Base-by-base conservation (phyloP, 2,113 vertebrate genomes). In the Misgurnus mizolepis region DNA sequence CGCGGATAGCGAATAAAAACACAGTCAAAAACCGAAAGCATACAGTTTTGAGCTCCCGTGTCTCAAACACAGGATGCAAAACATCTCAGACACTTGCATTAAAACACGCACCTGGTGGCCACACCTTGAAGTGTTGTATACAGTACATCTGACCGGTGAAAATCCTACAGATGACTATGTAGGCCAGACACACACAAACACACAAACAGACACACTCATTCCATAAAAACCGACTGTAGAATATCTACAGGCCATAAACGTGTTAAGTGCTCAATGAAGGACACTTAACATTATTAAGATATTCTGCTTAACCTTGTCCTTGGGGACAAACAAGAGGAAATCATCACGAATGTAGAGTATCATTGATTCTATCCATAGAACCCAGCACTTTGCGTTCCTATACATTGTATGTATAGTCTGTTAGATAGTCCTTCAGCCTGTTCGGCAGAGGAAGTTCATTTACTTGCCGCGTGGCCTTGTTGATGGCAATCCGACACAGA, bases 371-470 rank as follows among this genome's bases (percentile, higher is more conserved):
- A 45, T 76, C 49, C 34, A 43, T 53, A 43, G n/a, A 60, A 69
- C 56, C 43, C 56, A 60, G 64, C 71, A 58, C 41, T 58, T 81
- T 17, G 9, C 5, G 17, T 6, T 58, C 55, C 92, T 96, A 98
- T 84, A 98, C 95, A 85, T 95, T 93, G 90, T 97, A 98, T 75
- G 89, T 86, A 86, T 99, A 98, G 87, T 98, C 96, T 61, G 90
- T 93, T 92, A 98, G 92, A 88, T 97, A 99, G 89, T 96, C 94
- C 90, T 98, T 98, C 68, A 98, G 91, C 85, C 96, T 92, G 76
- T 92, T 94, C 80, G 97, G 97, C 49, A 98, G 90, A 3, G 97
- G 96, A 86, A 98, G 93, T 77, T 95, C 95, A 86, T 93, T 92
- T 69, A 97, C 91, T 81, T 86, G 90, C 66, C 88, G 87, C 18